Conservation (phyloP, 2,888 invertebrate species). For the Calliphora vomitoria region DNA sequence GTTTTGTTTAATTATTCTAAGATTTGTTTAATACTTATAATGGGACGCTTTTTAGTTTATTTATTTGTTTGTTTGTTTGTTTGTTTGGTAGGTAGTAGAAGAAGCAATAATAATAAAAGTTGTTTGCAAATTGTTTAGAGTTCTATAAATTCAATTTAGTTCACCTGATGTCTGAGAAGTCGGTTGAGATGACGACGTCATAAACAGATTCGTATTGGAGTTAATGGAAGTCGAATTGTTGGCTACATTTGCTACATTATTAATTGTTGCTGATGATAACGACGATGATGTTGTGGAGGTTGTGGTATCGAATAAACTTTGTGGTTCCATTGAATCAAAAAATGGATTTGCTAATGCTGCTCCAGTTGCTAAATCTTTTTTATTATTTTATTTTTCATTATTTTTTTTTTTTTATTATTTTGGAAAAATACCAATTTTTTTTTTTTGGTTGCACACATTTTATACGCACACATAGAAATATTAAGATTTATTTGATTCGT, state of each 20-base stretch:
- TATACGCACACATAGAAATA: conserved; percentile 60
- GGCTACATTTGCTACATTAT: conserved; percentile 61
- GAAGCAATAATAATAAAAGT: conserved; percentile 28
- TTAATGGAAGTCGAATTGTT: conserved; percentile 70
- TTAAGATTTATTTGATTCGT: conserved; percentile 22
- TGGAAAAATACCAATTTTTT: conserved; percentile 48
- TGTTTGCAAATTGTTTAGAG: not conserved
- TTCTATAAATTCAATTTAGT: conserved; percentile 57
- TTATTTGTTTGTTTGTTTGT: not conserved
- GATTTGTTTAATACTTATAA: not conserved
- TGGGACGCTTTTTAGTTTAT: not conserved
- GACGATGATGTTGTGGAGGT: conserved; percentile 74
- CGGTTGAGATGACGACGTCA: conserved; percentile 66
- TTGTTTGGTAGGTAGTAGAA: not conserved
- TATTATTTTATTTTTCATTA: conserved; percentile 41
- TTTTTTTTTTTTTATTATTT: conserved; percentile 33
- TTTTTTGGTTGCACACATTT: conserved; percentile 39
- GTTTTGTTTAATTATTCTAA: conserved; percentile 31
- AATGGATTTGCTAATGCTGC: conserved; percentile 83
- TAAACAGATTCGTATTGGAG: conserved; percentile 67
- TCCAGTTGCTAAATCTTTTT: conserved; percentile 75
- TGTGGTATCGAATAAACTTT: conserved; percentile 66
- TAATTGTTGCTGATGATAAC: conserved; percentile 74
- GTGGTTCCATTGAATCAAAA: conserved; percentile 80
- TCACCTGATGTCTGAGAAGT: conserved; percentile 77